Conservation (phyloP, 2,113 vertebrate genomes). For the Dipodomys merriami region DNA sequence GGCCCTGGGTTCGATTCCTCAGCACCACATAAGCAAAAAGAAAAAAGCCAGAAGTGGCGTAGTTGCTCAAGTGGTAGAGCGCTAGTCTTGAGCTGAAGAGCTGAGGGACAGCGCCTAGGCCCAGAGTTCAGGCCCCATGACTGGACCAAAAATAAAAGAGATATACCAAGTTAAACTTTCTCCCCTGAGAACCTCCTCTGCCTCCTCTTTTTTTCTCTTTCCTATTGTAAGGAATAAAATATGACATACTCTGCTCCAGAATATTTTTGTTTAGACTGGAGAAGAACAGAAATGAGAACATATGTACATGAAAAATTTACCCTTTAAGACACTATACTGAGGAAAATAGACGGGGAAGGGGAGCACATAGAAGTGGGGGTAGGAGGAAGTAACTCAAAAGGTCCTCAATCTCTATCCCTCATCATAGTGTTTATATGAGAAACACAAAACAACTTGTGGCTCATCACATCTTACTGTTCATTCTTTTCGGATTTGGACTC, state of each 20-base stretch:
- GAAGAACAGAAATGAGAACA: constrained; percentile 30
- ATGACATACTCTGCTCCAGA: background rate
- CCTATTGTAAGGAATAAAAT: background rate
- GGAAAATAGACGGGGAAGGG: background rate
- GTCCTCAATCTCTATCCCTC: background rate
- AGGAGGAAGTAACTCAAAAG: background rate
- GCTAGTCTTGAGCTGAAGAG: too few relatives aligned
- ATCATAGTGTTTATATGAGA: background rate
- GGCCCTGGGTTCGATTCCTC: too few relatives aligned
- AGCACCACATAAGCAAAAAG: too few relatives aligned
- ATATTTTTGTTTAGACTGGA: background rate
- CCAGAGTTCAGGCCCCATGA: too few relatives aligned
- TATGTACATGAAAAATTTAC: background rate
- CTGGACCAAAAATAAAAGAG: too few relatives aligned
- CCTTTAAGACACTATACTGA: background rate
- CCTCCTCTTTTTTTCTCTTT: too few relatives aligned
- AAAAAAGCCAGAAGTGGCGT: too few relatives aligned
- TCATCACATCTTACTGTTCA: background rate
- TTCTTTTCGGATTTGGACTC: background rate
- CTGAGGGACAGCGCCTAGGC: too few relatives aligned
- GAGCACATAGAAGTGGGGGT: background rate
- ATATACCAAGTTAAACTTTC: constrained; percentile 5
- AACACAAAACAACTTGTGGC: background rate
- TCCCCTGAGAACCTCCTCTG: background rate
- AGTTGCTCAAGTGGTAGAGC: too few relatives aligned